Percentiles rank a stretch among this genome's conserved stretches.
These are phyloP conservation scores for Allophyes oxyacanthae DNA, from an alignment of 2,888 invertebrate genomes.

Conservation along the genomic window DNA sequence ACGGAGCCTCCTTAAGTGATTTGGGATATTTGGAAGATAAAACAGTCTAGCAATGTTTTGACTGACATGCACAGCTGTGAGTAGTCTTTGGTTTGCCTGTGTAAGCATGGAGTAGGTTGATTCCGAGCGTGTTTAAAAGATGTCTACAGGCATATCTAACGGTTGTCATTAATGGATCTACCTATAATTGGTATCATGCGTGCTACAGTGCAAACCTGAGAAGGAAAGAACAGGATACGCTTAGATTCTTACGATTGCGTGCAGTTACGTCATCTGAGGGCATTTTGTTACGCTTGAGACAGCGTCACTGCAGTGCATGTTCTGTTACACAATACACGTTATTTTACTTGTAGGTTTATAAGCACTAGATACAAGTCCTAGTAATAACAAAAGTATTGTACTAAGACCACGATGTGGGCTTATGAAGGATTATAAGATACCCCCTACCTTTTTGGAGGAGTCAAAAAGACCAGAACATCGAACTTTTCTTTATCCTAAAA, in stretches of 20 bases:
- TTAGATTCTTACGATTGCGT: constrained; percentile 45
- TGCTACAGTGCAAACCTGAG: constrained; percentile 38
- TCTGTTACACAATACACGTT: constrained; percentile 40
- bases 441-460: too few species aligned
- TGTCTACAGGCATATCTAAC: too few species aligned
- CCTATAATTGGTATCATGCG: neutral
- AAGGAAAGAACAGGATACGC: constrained; percentile 40
- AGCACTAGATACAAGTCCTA: neutral
- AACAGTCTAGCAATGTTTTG: neutral
- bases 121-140: too few species aligned
- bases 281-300: constrained; percentile 45
- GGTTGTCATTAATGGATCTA: constrained; percentile 7
- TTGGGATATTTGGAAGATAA: neutral
- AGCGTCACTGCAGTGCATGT: constrained; percentile 24
- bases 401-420: too few species aligned
- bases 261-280: constrained; percentile 45
- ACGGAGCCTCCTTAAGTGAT: constrained; percentile 10
- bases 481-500: too few species aligned
- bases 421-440: too few species aligned
- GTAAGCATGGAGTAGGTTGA: too few species aligned
- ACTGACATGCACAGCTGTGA: too few species aligned
- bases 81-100: too few species aligned
- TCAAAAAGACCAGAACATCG: too few species aligned
- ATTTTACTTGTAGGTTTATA: constrained; percentile 9
- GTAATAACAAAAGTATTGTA: neutral